These are phyloP conservation scores for Perdita meconis DNA, from an alignment of 2,888 invertebrate genomes.

Conservation along the genomic window DNA sequence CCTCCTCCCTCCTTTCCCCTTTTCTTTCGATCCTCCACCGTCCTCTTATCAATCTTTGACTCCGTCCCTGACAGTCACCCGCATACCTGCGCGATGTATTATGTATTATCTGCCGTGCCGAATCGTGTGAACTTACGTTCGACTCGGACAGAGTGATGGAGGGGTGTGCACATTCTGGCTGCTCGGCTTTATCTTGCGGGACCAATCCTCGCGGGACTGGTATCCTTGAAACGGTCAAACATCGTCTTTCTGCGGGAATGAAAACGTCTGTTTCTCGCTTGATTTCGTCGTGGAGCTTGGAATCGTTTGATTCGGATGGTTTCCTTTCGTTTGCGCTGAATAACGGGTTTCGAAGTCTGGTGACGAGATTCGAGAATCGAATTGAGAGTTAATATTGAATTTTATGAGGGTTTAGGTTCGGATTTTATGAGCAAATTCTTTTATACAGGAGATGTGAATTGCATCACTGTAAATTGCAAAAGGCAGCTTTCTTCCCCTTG, in stretches of 20 bases:
- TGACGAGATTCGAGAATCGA: too few species aligned
- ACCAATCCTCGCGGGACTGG: conserved; percentile 22
- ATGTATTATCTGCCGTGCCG: conserved; percentile 8
- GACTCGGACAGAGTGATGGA: conserved; percentile 38
- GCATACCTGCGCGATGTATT: conserved; percentile 17
- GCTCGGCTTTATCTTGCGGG: conserved; percentile 44
- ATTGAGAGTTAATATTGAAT: too few species aligned
- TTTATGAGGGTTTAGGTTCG: too few species aligned
- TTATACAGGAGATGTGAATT: too few species aligned
- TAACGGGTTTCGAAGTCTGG: too few species aligned
- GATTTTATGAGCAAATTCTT: too few species aligned
- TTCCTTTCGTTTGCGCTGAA: not conserved
- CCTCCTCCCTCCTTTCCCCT: conserved; percentile 47
- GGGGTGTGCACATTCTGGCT: conserved; percentile 5
- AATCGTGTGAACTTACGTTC: not conserved
- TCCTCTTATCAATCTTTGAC: conserved; percentile 65
- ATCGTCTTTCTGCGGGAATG: not conserved
- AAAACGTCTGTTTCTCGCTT: not conserved
- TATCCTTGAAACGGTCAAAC: conserved; percentile 2
- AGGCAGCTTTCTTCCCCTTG: too few species aligned
- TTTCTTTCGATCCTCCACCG: conserved; percentile 44
- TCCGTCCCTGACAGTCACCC: conserved; percentile 33
- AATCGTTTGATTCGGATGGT: too few species aligned
- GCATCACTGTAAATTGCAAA: too few species aligned
- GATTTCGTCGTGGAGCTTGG: too few species aligned